phyloP scores from a whole-genome alignment of 2,797 vertebrate genomes.

The Etheostoma nigrum region DNA sequence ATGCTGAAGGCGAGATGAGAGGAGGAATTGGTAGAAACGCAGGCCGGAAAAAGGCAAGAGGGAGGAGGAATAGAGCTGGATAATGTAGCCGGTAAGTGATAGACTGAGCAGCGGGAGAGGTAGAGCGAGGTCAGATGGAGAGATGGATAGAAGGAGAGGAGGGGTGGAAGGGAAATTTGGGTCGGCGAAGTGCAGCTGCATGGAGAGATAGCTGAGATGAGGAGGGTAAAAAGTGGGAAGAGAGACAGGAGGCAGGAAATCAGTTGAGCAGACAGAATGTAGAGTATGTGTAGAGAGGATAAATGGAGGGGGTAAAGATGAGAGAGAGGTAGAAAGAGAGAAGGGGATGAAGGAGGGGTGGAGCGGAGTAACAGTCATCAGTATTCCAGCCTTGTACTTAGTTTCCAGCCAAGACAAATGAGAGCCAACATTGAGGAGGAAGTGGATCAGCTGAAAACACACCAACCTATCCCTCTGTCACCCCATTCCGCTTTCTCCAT shows the following conservation, averaged over 20 bases:
- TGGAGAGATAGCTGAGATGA: conserved; percentile 58
- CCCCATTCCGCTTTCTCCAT: conserved; percentile 39
- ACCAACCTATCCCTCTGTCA: conserved; percentile 67
- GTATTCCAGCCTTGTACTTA: conserved; percentile 73
- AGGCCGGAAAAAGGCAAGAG: conserved; percentile 17
- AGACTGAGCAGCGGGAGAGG: conserved; percentile 61
- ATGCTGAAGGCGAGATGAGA: conserved; percentile 43
- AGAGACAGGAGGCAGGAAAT: conserved; percentile 76
- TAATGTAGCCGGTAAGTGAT: conserved; percentile 71
- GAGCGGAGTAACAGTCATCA: conserved; percentile 64
- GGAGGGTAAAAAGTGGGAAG: conserved; percentile 49
- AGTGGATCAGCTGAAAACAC: conserved; percentile 81
- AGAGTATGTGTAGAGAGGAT: conserved; percentile 75
- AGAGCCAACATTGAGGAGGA: conserved; percentile 77
- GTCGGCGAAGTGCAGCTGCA: conserved; percentile 75
- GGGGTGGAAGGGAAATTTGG: conserved; percentile 65
- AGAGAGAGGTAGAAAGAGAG: conserved; percentile 54
- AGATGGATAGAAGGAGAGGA: conserved; percentile 46
- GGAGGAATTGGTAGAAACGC: conserved; percentile 37
- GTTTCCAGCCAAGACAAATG: conserved; percentile 80
- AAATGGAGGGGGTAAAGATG: conserved; percentile 65
- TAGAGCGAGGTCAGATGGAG: conserved; percentile 69
- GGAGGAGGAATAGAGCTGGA: conserved; percentile 50
- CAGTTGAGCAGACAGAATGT: conserved; percentile 81
- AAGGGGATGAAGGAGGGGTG: conserved; percentile 28